These are phyloP conservation scores for Seriola quinqueradiata DNA, from an alignment of 2,113 vertebrate genomes.

Conservation along the genomic window DNA sequence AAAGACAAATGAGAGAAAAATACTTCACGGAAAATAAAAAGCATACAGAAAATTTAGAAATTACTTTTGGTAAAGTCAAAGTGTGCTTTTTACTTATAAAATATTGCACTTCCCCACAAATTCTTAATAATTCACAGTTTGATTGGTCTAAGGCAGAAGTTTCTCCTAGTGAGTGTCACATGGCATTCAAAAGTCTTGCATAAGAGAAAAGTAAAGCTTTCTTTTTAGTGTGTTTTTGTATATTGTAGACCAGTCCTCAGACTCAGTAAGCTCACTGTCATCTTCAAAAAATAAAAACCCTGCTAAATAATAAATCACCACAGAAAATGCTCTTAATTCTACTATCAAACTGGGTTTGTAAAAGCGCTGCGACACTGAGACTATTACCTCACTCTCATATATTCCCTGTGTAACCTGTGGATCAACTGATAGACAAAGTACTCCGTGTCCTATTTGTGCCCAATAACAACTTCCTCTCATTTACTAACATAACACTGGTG, in stretches of 20 bases:
- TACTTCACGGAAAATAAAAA: conserved; percentile 19
- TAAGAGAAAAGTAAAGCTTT: conserved; percentile 67
- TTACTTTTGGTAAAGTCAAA: conserved; percentile 42
- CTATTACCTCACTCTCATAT: background rate
- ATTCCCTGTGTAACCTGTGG: conserved; percentile 48
- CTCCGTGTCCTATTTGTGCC: conserved; percentile 20
- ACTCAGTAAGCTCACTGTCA: conserved; percentile 14
- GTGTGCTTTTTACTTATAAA: conserved; percentile 46
- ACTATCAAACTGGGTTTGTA: background rate
- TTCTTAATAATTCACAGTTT: conserved; percentile 79
- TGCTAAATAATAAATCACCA: conserved; percentile 18
- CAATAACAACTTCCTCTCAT: conserved; percentile 54
- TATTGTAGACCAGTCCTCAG: conserved; percentile 1
- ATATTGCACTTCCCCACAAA: conserved; percentile 82
- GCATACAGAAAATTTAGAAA: conserved; percentile 9
- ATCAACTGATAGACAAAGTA: conserved; percentile 26
- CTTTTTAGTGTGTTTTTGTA: conserved; percentile 24
- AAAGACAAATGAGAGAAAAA: conserved; percentile 25
- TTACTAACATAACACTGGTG: conserved; percentile 49
- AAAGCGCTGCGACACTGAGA: conserved; percentile 5
- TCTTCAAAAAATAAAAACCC: conserved; percentile 18
- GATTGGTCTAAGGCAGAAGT: conserved; percentile 68
- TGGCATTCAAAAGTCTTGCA: conserved; percentile 38
- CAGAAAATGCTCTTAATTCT: conserved; percentile 19
- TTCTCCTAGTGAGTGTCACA: conserved; percentile 40